phyloP scores from a whole-genome alignment of 2,888 invertebrate species.

The Mimas tiliae region DNA sequence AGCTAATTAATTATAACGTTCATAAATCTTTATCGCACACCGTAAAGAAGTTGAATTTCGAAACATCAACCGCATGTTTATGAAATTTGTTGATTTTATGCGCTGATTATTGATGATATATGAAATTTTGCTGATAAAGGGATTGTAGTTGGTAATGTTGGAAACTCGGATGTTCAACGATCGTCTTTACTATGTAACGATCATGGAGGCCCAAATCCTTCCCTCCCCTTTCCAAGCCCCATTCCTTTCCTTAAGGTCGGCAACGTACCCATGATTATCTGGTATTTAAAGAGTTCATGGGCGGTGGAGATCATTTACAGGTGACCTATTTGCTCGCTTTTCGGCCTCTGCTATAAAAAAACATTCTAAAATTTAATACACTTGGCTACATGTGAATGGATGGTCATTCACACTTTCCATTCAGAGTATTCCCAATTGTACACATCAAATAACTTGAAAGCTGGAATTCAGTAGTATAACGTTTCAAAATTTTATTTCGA shows the following conservation, averaged over 20 bases:
- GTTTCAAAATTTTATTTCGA: not conserved
- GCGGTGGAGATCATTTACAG: too few species aligned
- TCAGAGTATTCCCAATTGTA: not conserved
- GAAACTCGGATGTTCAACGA: too few species aligned
- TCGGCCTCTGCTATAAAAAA: too few species aligned
- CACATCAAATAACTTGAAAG: not conserved
- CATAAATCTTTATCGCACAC: slow-evolving; percentile 17
- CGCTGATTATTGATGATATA: slow-evolving; percentile 3
- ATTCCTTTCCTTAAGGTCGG: too few species aligned
- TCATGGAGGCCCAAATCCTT: too few species aligned
- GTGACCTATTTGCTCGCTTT: too few species aligned
- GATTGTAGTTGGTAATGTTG: not conserved
- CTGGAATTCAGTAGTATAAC: not conserved
- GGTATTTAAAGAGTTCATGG: too few species aligned
- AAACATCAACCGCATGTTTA: not conserved
- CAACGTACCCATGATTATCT: too few species aligned
- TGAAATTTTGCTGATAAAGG: not conserved
- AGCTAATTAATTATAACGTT: slow-evolving; percentile 30
- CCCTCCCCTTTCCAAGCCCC: too few species aligned
- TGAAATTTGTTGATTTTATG: slow-evolving; percentile 11
- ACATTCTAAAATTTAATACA: too few species aligned
- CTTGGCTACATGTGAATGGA: not conserved
- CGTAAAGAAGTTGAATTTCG: slow-evolving; percentile 9
- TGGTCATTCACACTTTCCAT: not conserved
- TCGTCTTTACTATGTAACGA: too few species aligned